Conservation (phyloP, 1,140 invertebrate genomes). For the Bicyclus anynana region DNA sequence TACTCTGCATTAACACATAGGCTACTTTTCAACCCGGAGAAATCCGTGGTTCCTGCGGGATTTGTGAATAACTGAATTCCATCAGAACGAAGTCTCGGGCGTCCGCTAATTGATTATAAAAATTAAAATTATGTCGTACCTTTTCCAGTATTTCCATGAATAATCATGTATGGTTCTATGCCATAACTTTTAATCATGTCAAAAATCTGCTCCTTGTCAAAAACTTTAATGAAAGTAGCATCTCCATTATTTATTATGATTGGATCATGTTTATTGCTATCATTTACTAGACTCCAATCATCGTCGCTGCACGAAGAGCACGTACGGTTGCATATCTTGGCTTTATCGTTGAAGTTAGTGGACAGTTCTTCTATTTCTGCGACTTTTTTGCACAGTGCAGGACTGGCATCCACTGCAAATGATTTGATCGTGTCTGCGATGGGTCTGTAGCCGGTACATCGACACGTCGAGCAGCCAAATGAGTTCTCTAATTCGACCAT, state of each 20-base stretch:
- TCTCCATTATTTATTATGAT: slow-evolving; percentile 43
- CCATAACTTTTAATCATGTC: slow-evolving; percentile 35
- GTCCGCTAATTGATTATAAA: too few species aligned
- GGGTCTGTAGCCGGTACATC: slow-evolving; percentile 92
- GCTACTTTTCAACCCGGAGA: too few species aligned
- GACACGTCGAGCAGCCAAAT: slow-evolving; percentile 90
- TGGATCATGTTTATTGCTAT: slow-evolving; percentile 4
- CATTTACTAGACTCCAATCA: slow-evolving; percentile 48
- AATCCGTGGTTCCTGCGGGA: too few species aligned
- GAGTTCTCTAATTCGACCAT: slow-evolving; percentile 85
- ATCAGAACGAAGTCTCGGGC: too few species aligned
- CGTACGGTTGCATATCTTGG: slow-evolving; percentile 39
- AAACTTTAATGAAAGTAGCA: slow-evolving; percentile 52
- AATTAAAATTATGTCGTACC: slow-evolving; percentile 58
- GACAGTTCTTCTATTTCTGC: slow-evolving; percentile 80
- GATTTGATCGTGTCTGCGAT: slow-evolving; percentile 91
- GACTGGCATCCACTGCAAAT: slow-evolving; percentile 80
- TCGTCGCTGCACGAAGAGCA: slow-evolving; percentile 43
- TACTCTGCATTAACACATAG: too few species aligned
- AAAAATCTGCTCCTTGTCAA: slow-evolving; percentile 49
- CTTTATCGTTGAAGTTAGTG: slow-evolving; percentile 33
- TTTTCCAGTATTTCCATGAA: slow-evolving; percentile 79
- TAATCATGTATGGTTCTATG: slow-evolving; percentile 72
- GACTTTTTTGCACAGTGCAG: slow-evolving; percentile 68
- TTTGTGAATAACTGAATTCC: too few species aligned